Percentiles rank a stretch among this genome's conserved stretches.
These are phyloP conservation scores for Coptotermes formosanus DNA, from an alignment of 1,140 invertebrate species.

Conservation along the genomic window DNA sequence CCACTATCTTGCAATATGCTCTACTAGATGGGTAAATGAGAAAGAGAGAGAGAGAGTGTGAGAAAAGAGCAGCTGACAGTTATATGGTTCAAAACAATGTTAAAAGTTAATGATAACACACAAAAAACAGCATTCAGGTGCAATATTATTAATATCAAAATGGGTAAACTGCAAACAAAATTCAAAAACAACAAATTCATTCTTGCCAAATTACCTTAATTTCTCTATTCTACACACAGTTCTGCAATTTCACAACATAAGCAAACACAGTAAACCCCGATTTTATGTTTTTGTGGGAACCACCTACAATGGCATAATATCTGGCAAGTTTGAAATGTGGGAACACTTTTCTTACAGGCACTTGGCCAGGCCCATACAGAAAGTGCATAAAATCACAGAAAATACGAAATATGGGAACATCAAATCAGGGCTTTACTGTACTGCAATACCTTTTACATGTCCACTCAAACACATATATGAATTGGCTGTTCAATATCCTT, in stretches of 20 bases:
- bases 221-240: no score
- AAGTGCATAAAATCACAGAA: no score
- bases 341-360: no score
- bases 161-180: neutral
- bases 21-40: neutral
- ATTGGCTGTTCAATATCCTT: neutral
- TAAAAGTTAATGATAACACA: neutral
- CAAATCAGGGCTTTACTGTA: no score
- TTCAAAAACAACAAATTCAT: neutral
- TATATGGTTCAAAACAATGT: neutral
- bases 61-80: constrained; percentile 7
- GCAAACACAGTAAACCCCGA: no score
- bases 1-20: neutral
- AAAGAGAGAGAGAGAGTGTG: neutral
- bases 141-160: neutral
- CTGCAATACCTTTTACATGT: no score
- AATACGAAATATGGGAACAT: no score
- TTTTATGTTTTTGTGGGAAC: no score
- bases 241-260: no score
- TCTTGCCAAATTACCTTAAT: neutral
- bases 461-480: neutral
- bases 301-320: no score
- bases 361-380: no score
- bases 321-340: no score
- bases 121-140: neutral